A percentile compares a stretch with the other conserved stretches of the same genome.
phyloP scores from a whole-genome alignment of 1,140 invertebrate genomes.

The Sitophilus oryzae region DNA sequence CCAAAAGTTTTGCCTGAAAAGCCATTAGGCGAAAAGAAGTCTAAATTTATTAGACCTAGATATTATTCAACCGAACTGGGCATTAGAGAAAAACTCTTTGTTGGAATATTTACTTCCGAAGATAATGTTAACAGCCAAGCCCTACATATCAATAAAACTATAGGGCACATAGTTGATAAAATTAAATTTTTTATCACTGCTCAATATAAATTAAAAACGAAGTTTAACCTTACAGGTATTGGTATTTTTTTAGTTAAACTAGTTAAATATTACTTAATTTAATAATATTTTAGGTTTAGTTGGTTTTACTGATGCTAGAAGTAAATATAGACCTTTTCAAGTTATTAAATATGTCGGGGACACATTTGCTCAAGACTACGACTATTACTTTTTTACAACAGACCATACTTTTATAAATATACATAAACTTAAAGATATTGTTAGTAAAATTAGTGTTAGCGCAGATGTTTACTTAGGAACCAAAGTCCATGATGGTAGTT shows the following conservation, averaged over 20 bases:
- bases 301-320: conserved; percentile 71
- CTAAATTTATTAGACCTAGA: conserved; percentile 63
- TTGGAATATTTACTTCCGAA: conserved; percentile 71
- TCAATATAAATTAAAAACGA: conserved; percentile 56
- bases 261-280: not conserved
- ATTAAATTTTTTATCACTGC: conserved; percentile 66
- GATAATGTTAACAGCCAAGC: conserved; percentile 63
- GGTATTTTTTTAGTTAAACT: not conserved
- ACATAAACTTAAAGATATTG: conserved; percentile 59
- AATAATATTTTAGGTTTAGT: conserved; percentile 52
- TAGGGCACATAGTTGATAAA: conserved; percentile 72
- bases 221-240: conserved; percentile 58
- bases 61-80: conserved; percentile 91
- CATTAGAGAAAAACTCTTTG: conserved; percentile 82
- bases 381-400: conserved; percentile 83
- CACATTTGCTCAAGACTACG: conserved; percentile 80
- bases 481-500: conserved; percentile 48
- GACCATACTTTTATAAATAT: conserved; percentile 78
- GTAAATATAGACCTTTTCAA: conserved; percentile 71
- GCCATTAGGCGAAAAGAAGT: conserved; percentile 22
- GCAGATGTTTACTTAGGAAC: conserved; percentile 72
- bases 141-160: conserved; percentile 73
- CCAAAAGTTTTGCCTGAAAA: conserved; percentile 27
- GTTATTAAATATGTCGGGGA: conserved; percentile 84
- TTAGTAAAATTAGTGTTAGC: conserved; percentile 73